Evolutionary conservation across 2,797 vertebrate species (phyloP).

Genomic region (Anguilla megastoma): DNA sequence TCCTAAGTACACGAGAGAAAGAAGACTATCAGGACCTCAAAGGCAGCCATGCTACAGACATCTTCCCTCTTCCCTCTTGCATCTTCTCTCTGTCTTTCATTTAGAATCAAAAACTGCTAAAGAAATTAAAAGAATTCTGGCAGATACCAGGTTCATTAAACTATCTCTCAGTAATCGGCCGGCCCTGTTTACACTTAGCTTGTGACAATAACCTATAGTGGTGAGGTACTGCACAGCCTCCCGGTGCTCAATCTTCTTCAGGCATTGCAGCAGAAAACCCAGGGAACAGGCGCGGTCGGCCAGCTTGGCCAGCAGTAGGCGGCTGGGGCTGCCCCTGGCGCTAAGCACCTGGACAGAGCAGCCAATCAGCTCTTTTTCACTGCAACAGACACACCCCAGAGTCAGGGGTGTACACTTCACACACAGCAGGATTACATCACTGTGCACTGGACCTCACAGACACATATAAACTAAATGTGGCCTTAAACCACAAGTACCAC

Average conservation of each 20-base stretch:
- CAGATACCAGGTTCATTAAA: too few species aligned
- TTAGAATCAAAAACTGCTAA: background rate
- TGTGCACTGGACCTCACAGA: background rate
- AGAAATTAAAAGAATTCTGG: background rate
- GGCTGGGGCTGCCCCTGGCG: conserved; percentile 74
- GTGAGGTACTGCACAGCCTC: conserved; percentile 72
- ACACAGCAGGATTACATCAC: background rate
- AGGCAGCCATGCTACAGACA: background rate
- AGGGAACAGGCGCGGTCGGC: conserved; percentile 73
- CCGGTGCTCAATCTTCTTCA: conserved; percentile 75
- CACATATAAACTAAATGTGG: too few species aligned
- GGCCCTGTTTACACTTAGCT: background rate
- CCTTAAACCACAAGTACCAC: background rate
- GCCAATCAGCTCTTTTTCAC: conserved; percentile 77
- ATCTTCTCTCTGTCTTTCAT: background rate
- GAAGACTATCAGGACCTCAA: background rate
- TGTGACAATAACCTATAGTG: conserved; percentile 52
- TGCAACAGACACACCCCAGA: conserved; percentile 49
- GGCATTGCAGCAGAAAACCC: conserved; percentile 72
- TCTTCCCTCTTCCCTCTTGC: background rate
- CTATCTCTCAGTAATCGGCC: background rate
- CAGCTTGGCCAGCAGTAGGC: conserved; percentile 72
- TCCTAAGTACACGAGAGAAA: background rate
- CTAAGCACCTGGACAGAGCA: conserved; percentile 82
- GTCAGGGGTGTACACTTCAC: background rate